phyloP scores from a whole-genome alignment of 2,888 invertebrate species.

The Diaprepes abbreviatus region DNA sequence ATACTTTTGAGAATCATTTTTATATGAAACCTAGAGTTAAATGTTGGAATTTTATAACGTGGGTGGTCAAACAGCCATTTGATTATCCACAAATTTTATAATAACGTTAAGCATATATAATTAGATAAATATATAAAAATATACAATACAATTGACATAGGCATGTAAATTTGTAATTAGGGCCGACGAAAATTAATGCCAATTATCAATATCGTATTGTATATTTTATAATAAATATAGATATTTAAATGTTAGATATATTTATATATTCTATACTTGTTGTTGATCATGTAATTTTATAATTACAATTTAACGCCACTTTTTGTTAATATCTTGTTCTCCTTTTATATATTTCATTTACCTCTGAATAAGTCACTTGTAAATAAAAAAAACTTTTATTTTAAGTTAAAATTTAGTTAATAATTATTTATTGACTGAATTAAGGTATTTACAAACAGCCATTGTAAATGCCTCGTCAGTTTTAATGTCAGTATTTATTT shows the following conservation, averaged over 20 bases:
- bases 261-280: conserved; percentile 9
- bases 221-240: not conserved
- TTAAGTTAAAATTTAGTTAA: not conserved
- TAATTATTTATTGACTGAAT: conserved; percentile 34
- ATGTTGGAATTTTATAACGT: conserved; percentile 19
- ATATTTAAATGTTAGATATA: not conserved
- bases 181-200: conserved; percentile 21
- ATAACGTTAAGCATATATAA: not conserved
- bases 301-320: no score
- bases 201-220: conserved; percentile 1
- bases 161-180: conserved; percentile 20
- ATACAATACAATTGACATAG: conserved; percentile 22
- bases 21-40: conserved; percentile 35
- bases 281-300: not conserved
- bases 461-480: conserved; percentile 57
- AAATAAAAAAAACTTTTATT: not conserved
- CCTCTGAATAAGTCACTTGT: not conserved
- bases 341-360: not conserved
- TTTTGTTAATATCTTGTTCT: no score
- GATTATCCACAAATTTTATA: conserved; percentile 55
- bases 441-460: conserved; percentile 62
- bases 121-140: conserved; percentile 1
- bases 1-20: conserved; percentile 52
- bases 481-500: conserved; percentile 3
- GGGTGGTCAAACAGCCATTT: conserved; percentile 64